Conservation (phyloP, 2,797 vertebrate genomes). For the Glyptemys insculpta region DNA sequence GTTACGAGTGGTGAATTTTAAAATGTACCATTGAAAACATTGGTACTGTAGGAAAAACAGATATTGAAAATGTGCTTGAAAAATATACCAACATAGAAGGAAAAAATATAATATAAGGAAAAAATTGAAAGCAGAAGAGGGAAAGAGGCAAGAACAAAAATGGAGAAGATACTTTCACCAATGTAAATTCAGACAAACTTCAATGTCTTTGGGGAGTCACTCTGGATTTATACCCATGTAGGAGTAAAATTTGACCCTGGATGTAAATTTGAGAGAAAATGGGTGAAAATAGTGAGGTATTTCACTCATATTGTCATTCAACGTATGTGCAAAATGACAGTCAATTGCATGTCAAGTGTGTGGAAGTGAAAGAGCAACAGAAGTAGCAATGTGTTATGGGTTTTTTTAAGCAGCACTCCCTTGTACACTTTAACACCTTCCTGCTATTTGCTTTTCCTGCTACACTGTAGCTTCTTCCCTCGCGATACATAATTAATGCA, state of each 20-base stretch:
- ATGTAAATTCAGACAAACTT: neutral
- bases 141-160: neutral
- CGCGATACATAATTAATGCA: rapidly evolving
- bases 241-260: neutral
- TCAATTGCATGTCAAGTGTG: rapidly evolving
- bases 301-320: neutral
- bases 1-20: neutral
- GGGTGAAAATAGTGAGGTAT: neutral
- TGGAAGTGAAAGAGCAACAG: neutral
- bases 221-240: neutral
- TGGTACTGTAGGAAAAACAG: neutral
- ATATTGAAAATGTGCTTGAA: neutral
- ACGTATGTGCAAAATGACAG: neutral
- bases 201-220: neutral
- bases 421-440: neutral
- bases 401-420: neutral
- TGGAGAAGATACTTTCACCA: neutral
- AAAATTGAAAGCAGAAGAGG: neutral
- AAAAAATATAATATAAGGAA: neutral
- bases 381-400: neutral
- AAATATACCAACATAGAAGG: neutral
- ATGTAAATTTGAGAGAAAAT: neutral
- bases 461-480: neutral
- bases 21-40: neutral
- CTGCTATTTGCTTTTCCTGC: neutral